Conservation (phyloP, 2,888 invertebrate genomes). For the Xestia c-nigrum region DNA sequence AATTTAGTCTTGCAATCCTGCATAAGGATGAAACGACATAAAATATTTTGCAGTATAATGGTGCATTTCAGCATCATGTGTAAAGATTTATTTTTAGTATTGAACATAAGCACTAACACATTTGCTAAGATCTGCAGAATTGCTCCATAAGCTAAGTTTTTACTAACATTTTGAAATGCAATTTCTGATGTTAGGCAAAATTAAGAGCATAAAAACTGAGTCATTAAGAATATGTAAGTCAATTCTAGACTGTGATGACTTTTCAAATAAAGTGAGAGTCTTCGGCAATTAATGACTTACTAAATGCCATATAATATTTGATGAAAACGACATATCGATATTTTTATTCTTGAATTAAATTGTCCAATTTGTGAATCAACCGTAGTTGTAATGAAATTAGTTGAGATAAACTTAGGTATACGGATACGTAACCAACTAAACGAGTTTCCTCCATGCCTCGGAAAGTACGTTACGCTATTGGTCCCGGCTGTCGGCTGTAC, state of each 20-base stretch:
- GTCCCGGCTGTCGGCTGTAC: no score
- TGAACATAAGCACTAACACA: slow-evolving; percentile 3
- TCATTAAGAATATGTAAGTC: not conserved
- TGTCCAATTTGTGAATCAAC: not conserved
- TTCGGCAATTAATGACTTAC: not conserved
- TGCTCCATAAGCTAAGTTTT: slow-evolving; percentile 21
- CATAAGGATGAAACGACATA: not conserved
- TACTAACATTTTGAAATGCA: slow-evolving; percentile 14
- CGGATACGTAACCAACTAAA: no score
- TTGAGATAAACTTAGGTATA: no score
- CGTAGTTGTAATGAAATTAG: no score
- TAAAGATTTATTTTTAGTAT: not conserved
- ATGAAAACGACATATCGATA: not conserved
- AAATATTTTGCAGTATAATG: not conserved
- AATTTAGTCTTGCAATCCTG: not conserved
- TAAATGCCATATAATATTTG: not conserved
- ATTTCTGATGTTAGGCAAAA: slow-evolving; percentile 5
- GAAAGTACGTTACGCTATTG: no score
- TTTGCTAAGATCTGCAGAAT: slow-evolving; percentile 1
- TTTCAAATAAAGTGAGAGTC: not conserved
- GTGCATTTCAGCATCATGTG: slow-evolving; percentile 7
- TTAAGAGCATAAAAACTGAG: slow-evolving; percentile 1
- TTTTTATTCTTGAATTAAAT: not conserved
- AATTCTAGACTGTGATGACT: not conserved
- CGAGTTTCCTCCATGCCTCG: no score